phyloP scores from a whole-genome alignment of 1,140 invertebrate genomes.

The Zaprionus vittiger region DNA sequence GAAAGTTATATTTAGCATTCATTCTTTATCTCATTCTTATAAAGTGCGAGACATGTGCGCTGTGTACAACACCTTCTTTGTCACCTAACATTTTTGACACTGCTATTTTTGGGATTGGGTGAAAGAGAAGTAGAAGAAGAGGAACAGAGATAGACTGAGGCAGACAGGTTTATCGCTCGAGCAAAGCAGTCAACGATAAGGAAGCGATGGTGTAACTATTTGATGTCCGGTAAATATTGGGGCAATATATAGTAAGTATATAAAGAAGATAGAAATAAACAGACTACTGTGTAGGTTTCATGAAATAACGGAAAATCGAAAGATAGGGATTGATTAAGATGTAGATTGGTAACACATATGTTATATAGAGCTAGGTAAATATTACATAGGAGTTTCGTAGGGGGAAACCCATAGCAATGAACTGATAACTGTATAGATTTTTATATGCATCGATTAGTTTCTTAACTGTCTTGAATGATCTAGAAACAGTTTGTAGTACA shows the following conservation, averaged over 20 bases:
- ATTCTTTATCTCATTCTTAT: slow-evolving; percentile 4
- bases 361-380: no score
- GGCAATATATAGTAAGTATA: neutral
- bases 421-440: no score
- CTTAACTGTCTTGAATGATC: no score
- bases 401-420: no score
- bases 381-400: no score
- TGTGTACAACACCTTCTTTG: neutral
- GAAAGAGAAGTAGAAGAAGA: neutral
- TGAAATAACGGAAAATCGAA: no score
- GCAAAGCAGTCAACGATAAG: neutral
- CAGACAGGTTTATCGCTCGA: neutral
- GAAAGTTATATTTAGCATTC: slow-evolving; percentile 27
- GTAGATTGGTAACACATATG: no score
- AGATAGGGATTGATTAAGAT: no score
- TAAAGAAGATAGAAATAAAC: no score
- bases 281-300: no score
- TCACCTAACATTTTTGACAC: neutral
- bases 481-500: no score
- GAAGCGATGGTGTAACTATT: neutral
- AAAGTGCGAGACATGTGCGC: neutral
- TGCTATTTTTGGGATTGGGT: neutral
- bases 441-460: no score
- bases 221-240: neutral
- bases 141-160: neutral